Base-by-base conservation (phyloP, 2,888 invertebrate genomes). In the Thymelicus acteon region DNA sequence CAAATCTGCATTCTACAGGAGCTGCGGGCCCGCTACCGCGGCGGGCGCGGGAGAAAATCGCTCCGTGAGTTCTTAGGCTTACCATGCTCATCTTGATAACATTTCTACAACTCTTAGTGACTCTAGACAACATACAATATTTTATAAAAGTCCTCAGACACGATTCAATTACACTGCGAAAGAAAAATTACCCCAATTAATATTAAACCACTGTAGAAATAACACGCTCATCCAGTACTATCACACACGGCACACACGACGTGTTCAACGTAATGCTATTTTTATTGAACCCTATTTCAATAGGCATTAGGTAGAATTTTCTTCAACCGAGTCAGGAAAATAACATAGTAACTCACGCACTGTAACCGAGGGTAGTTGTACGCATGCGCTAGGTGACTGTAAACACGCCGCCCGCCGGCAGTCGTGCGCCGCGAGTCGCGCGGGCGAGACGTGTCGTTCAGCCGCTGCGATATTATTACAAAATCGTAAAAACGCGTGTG, bases 321-420 rank as follows among this genome's bases (percentile, higher is more conserved):
- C 48, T 4, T 13, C 48, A 13, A 15, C 12, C 39, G 3, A 40
- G 19, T 37, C n/a, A 19, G 19, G 37, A 62, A 40, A 44, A 68
- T 15, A 62, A 69, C 39, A 47, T 69, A 39, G 62, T 63, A 57
- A 44, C 44, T 47, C 44, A 68, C 62, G 61, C 62, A 58, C 63
- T 58, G 69, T 63, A 63, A 62, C 58, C 37, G 86, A 84, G 86
- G 90, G 89, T 88, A 86, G 86, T 78, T 66, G 76, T 68, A 79
- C 90, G 91, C 92, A 84, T 86, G 92, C 90, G 90, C 80, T 80
- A 68, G 72, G 77, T 83, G 81, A 54, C 54, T 85, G 90, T 91
- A 91, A 91, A 92, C 91, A 91, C 80, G 77, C 76, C 78, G 84
- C 80, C 75, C 78, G 84, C 80, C 85, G 31, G 31, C 31, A 89